A percentile compares a stretch with the other conserved stretches of the same genome.
phyloP scores from a whole-genome alignment of 2,888 invertebrate species.

The Oligia fasciuncula region DNA sequence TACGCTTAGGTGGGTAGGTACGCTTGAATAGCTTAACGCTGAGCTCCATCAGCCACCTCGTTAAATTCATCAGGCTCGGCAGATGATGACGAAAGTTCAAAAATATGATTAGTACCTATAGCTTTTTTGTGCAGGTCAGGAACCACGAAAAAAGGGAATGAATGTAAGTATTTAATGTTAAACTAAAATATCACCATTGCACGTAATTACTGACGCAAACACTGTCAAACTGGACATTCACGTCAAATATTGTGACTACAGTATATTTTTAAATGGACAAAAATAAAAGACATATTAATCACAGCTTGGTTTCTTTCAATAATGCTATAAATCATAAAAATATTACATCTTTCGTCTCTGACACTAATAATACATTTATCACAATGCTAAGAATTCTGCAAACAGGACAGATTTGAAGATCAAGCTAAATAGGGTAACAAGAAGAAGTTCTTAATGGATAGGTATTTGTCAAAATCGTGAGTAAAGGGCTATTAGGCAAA shows the following conservation, averaged over 20 bases:
- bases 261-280: conserved; percentile 33
- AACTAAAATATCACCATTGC: conserved; percentile 22
- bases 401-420: conserved; percentile 41
- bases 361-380: conserved; percentile 66
- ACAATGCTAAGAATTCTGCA: conserved; percentile 58
- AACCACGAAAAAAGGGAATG: not conserved
- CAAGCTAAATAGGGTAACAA: conserved; percentile 39
- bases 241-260: conserved; percentile 29
- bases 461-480: conserved; percentile 44
- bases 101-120: not conserved
- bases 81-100: not conserved
- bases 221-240: conserved; percentile 9
- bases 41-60: not conserved
- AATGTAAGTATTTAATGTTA: not conserved
- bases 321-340: conserved; percentile 65
- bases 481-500: not conserved
- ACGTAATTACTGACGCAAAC: conserved; percentile 45
- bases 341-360: conserved; percentile 64
- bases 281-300: conserved; percentile 66
- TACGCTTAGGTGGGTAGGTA: not conserved
- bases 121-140: conserved; percentile 9
- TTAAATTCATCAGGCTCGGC: not conserved
- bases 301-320: conserved; percentile 79
- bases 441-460: conserved; percentile 25
- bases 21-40: not conserved